Evolutionary conservation across 1,140 invertebrate species (phyloP), one percentile per base, ranked within the genome.

Genomic region (Drosophila yakuba): DNA sequence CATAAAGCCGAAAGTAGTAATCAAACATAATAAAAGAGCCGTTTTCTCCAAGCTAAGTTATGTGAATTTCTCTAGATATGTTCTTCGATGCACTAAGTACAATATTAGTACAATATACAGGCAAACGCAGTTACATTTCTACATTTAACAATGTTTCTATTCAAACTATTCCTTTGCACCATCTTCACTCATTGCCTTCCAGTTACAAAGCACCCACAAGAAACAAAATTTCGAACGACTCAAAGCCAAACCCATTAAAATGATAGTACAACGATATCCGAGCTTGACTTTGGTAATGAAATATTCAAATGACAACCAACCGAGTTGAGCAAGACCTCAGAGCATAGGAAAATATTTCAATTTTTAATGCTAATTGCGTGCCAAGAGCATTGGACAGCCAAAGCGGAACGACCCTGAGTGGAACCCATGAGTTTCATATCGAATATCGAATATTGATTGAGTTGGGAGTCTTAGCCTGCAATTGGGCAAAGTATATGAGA

Each of bases 311-410:
- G 79, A 81, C 79, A 78, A 71, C 72, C 28, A 68, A 8, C 38
- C 20, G 38, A 54, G 45, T 80, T 74, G 47, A 55, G 62, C 47
- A 62, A 59, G 57, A 79, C 61, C 52, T 59, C 38, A 59, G 12
- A 69, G 50, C 57, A 64, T 59, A 78, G 44, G 17, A 55, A 71
- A 68, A 71, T 11, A 71, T 68, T 25, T 56, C 54, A 74, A 74
- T 78, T 82, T 82, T 81, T 58, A 83, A 83, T 83, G 79, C 75
- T 83, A 82, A 80, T 80, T 80, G 78, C 66, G 78, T 80, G 71
- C 78, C 72, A 80, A 82, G 74, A 73, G 74, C 74, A 74, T 63
- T 43, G 59, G 45, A 66, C 60, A 63, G 60, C 55, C 72, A 58
- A 80, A 72, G 80, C 60, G 78, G 74, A 81, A 82, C 79, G 79